Conservation (phyloP, 2,888 invertebrate genomes). For the Luperina testacea region DNA sequence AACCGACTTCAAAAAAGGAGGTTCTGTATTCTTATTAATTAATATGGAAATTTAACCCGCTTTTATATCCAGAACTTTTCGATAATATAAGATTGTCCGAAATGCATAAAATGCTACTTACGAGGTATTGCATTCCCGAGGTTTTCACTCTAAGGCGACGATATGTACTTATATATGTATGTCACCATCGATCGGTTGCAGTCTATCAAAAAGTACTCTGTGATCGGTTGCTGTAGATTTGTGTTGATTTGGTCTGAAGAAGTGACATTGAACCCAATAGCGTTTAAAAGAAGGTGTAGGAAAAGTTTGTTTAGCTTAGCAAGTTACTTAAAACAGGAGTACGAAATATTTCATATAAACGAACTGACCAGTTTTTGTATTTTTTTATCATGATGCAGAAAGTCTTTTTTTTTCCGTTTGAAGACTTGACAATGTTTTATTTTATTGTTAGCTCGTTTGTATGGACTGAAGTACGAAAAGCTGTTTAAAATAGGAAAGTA, state of each 20-base stretch:
- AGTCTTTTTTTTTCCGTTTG: neutral
- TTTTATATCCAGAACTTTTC: too few relatives aligned
- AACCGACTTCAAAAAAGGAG: too few relatives aligned
- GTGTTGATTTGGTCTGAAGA: conserved; percentile 21
- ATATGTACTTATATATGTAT: conserved; percentile 13
- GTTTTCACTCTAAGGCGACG: too few relatives aligned
- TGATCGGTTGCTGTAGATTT: conserved; percentile 12
- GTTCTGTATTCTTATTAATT: too few relatives aligned
- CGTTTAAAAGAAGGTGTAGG: conserved; percentile 28
- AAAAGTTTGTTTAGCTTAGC: conserved; percentile 50
- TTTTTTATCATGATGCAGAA: neutral
- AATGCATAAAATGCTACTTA: too few relatives aligned
- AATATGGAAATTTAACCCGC: too few relatives aligned
- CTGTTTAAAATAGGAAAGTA: conserved; percentile 43
- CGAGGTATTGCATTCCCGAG: too few relatives aligned
- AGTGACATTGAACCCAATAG: conserved; percentile 46
- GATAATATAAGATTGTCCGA: too few relatives aligned
- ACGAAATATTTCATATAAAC: conserved; percentile 52
- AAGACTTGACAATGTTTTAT: conserved; percentile 23
- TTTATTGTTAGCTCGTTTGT: conserved; percentile 48
- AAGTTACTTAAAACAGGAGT: conserved; percentile 46
- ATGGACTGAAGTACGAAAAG: conserved; percentile 47
- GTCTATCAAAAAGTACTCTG: too few relatives aligned
- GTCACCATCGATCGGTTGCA: conserved; percentile 11
- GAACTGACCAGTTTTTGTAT: conserved; percentile 34